Percentiles rank a stretch among this genome's conserved stretches.
These are phyloP conservation scores for Heterochromis multidens DNA, from an alignment of 2,113 vertebrate genomes.

Conservation along the genomic window DNA sequence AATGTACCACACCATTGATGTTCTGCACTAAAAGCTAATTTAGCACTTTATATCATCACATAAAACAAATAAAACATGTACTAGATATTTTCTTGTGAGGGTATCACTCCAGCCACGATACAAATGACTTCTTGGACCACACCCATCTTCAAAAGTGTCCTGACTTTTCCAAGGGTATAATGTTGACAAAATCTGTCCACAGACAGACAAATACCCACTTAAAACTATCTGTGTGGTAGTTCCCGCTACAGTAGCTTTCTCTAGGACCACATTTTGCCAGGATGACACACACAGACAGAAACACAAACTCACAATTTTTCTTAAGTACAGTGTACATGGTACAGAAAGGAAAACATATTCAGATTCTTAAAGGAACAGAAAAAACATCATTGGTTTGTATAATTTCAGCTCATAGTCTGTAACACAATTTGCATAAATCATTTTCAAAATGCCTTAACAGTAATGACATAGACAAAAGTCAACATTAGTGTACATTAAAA, in stretches of 20 bases:
- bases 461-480: not conserved
- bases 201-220: not conserved
- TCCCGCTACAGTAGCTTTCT: not conserved
- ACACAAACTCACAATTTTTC: not conserved
- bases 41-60: not conserved
- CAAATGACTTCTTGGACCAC: not conserved
- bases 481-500: not conserved
- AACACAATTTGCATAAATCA: not conserved
- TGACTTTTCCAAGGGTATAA: not conserved
- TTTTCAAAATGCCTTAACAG: slow-evolving; percentile 8
- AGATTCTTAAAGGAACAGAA: not conserved
- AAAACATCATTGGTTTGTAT: not conserved
- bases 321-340: not conserved
- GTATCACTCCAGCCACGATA: not conserved
- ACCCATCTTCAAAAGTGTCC: not conserved
- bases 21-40: not conserved
- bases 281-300: not conserved
- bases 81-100: not conserved
- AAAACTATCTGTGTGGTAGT: not conserved
- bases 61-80: not conserved
- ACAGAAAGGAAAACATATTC: not conserved
- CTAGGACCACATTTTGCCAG: not conserved
- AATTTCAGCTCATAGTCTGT: not conserved
- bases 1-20: not conserved
- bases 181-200: not conserved